Base-by-base conservation (phyloP, 2,797 vertebrate genomes). In the Galago senegalensis region DNA sequence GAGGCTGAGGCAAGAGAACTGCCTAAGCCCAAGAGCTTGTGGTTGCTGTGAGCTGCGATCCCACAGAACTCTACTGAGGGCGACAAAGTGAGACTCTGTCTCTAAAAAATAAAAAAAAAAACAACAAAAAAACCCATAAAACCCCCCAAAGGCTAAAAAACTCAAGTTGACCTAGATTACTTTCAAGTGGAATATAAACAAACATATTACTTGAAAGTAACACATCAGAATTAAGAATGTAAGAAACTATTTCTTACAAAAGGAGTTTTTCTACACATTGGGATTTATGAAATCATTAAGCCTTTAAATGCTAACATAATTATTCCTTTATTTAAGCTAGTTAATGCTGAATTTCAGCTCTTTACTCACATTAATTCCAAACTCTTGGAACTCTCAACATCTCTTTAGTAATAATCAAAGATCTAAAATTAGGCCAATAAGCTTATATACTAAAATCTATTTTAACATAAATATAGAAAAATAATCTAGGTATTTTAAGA, bases 401-500 rank as follows among this genome's bases (percentile, higher is more conserved):
- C 29, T 89, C 13, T 56, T n/a, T 77, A 95, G 21, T 60, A 89
- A 86, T 49, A 88, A 73, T n/a, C n/a, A 70, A 86, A 87, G 49
- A 91, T 18, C 31, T 83, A 91, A 65, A 93, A 86, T 40, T 49
- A 73, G 43, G 69, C 18, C 56, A 97, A 40, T 43, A 56, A 93
- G 29, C 69, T 77, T 67, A 87, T 2, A 27, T n/a, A 40, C 14
- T 72, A 77, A 73, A 92, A 87, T 75, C 31, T 75, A 82, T 58
- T 90, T 87, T 94, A 89, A 81, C 93, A 16, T 91, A 34, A 95
- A 80, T 17, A 63, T 3, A 31, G 27, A 96, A 97, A 86, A 88
- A 85, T 34, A 29, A 86, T 37, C 3, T 58, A 49, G 37, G 43
- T 77, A 77, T 18, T 86, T 93, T 93, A 86, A 79, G n/a, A 25